Evolutionary conservation across 1,140 invertebrate species (phyloP), one percentile per base, ranked within the genome.

Genomic region (Papilio xuthus): DNA sequence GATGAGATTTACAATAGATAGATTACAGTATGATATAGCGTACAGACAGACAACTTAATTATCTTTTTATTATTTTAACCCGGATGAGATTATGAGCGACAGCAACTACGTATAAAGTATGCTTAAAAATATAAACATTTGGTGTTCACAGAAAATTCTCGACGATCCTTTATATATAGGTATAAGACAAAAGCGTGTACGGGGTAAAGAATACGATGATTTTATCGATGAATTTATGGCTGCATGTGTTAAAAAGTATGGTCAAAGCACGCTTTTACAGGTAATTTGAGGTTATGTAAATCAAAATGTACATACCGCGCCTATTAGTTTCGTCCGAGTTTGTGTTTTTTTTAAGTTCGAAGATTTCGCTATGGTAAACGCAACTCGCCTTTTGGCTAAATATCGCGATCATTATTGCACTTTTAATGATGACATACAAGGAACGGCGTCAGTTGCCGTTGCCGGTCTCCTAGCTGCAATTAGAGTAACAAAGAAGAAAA

Each of bases 211-310:
- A 78, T 99, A 99, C 92, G 99, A 99, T 90, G 97, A 97, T 50
- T 97, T 99, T 84, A 96, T 99, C 76, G 99, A 99, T 87, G 99
- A 99, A 94, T 99, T 99, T 90, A 99, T 99, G 98, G 94, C 97
- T 88, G 98, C 98, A 1, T 97, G 98, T 77, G 97, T 99, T 0
- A 96, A 96, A 91, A 96, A 98, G 93, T 99, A 98, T 88, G 97
- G 97, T 71, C 97, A 98, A 89, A 98, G 98, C 85, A 97, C 97
- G 1, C 94, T 98, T 1, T 97, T 98, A 83, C 97, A 98, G 93
- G 96, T 96, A 44, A 89, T 42, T 23, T 72, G 8, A 71, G 9
- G 32, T 20, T 42, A 12, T 32, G 0, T 32, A 23, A 18, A 7
- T 60, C 42, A 26, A 23, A 13, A 63, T 71, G 18, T 44, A 37